Conservation (phyloP, 2,888 invertebrate species). For the Caenorhabditis panamensis region DNA sequence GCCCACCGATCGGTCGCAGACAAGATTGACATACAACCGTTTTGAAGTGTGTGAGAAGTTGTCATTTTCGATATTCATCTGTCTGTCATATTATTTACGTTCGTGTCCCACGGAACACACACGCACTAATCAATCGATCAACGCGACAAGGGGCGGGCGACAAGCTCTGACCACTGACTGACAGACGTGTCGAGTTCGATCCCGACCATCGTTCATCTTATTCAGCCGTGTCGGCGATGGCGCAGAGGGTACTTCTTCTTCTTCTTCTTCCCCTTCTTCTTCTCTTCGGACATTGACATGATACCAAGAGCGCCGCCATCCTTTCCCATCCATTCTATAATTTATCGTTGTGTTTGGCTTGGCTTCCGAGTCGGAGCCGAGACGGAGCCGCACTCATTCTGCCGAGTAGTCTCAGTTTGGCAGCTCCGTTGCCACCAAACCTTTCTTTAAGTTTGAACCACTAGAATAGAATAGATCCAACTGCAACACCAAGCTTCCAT, state of each 20-base stretch:
- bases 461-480: too few relatives aligned
- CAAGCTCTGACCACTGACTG: slow-evolving; percentile 37
- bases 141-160: slow-evolving; percentile 44
- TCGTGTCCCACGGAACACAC: slow-evolving; percentile 34
- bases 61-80: slow-evolving; percentile 68
- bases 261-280: slow-evolving; percentile 29
- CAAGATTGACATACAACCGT: slow-evolving; percentile 68
- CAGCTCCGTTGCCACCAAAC: slow-evolving; percentile 10
- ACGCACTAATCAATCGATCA: slow-evolving; percentile 61
- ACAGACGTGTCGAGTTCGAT: slow-evolving; percentile 59
- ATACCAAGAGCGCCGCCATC: slow-evolving; percentile 47
- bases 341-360: slow-evolving; percentile 60
- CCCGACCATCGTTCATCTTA: slow-evolving; percentile 66
- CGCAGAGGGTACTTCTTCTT: slow-evolving; percentile 62
- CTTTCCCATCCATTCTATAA: slow-evolving; percentile 57
- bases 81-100: slow-evolving; percentile 64
- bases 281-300: slow-evolving; percentile 58
- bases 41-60: slow-evolving; percentile 65
- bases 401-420: slow-evolving; percentile 20
- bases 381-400: slow-evolving; percentile 46
- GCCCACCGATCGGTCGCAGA: slow-evolving; percentile 50
- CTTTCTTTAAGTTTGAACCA: too few relatives aligned
- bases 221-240: slow-evolving; percentile 62
- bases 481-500: too few relatives aligned
- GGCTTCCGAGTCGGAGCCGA: not conserved